Conservation (phyloP, 1,140 invertebrate species). For the Globodera ellingtonae region DNA sequence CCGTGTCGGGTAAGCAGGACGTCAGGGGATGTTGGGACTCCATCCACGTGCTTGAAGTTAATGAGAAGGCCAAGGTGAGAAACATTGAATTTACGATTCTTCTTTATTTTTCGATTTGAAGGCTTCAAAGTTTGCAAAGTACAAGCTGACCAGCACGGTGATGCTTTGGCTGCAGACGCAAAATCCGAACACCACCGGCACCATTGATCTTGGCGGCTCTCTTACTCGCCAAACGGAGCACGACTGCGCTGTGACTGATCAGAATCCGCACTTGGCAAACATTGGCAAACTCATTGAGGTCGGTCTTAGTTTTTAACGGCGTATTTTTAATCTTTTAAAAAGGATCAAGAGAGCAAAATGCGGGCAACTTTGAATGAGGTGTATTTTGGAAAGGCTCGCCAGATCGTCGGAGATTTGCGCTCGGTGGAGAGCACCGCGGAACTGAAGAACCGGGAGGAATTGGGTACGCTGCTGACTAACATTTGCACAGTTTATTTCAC, state of each 20-base stretch:
- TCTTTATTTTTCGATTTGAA: slow-evolving; percentile 23
- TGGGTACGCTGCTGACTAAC: neutral
- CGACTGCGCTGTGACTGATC: slow-evolving; percentile 82
- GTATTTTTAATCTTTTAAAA: slow-evolving; percentile 65
- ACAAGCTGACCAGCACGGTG: slow-evolving; percentile 96
- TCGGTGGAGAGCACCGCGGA: slow-evolving; percentile 46
- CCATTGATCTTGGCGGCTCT: slow-evolving; percentile 97
- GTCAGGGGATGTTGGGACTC: slow-evolving; percentile 99
- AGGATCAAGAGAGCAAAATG: slow-evolving; percentile 99
- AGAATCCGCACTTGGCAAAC: slow-evolving; percentile 91
- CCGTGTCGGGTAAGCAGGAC: slow-evolving; percentile 80
- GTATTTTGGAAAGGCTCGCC: slow-evolving; percentile 98
- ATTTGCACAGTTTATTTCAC: neutral
- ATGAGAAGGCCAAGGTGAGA: slow-evolving; percentile 66
- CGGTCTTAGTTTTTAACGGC: slow-evolving; percentile 66
- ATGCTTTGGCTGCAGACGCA: slow-evolving; percentile 99
- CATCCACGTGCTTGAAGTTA: slow-evolving; percentile 97
- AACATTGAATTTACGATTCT: neutral
- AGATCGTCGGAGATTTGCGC: slow-evolving; percentile 95
- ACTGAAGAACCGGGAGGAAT: slow-evolving; percentile 35
- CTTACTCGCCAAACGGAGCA: slow-evolving; percentile 93
- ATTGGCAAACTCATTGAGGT: slow-evolving; percentile 79
- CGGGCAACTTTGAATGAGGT: slow-evolving; percentile 96
- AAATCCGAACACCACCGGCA: slow-evolving; percentile 80
- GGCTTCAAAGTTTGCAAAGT: slow-evolving; percentile 78